Base-by-base conservation (phyloP, 1,140 invertebrate species). In the Pseudoatta argentina region DNA sequence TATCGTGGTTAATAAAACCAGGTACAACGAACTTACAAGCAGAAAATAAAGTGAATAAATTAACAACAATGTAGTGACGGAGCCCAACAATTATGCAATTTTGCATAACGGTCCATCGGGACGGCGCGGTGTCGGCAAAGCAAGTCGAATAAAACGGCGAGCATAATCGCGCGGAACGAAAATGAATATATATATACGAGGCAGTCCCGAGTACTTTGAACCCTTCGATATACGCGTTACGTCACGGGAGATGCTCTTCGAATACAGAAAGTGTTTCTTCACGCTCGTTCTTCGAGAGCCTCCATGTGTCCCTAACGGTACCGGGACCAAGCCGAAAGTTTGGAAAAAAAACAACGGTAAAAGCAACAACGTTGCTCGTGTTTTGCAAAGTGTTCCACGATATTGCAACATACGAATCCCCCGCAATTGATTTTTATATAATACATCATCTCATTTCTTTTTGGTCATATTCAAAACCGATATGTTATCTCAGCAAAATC, bases 261-360 rank as follows among this genome's bases (percentile, higher is more conserved):
- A 82, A 61, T 91, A 88, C 89, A 64, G 86, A 88, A 88, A 91
- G 87, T 91, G 85, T 91, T 89, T 88, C 85, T 90, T 91, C 89
- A 79, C 67, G 69, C 72, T 90, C 82, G 86, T 76, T 81, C 21
- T 78, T 82, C 27, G 73, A 90, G 76, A 75, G 27, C 55, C 44
- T 61, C 75, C 34, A 57, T 51, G 79, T 51, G 75, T 57, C 76
- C 81, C 72, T 91, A 91, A 91, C 89, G 85, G 89, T 85, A 91
- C 87, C 73, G 39, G 89, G 77, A 78, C 89, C 83, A 91, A 86
- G 86, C 64, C 88, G 53, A 85, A 83, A 88, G 71, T 7, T 24
- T 55, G 27, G 34, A 77, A 63, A 91, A 91, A 82, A 85, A 76
- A 27, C 69, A 90, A 90, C 79, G 85, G 85, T 89, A 86, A 88